Evolutionary conservation across 2,888 invertebrate genomes (phyloP).

Genomic region (Exephanes ischioxanthus): DNA sequence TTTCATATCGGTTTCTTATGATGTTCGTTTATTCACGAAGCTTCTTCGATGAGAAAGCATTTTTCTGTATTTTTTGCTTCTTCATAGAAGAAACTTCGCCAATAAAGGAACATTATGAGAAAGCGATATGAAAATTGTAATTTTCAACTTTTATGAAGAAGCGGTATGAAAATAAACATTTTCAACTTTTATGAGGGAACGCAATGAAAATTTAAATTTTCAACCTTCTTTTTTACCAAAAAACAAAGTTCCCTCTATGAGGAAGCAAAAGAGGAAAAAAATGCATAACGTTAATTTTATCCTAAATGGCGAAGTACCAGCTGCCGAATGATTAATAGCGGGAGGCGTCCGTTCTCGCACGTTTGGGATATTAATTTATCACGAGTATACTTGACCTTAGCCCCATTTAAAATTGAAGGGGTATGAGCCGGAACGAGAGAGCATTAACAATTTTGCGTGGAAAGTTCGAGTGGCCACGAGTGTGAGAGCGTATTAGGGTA

Average conservation of each 20-base stretch:
- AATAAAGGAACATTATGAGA: too few relatives aligned
- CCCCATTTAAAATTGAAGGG: conserved; percentile 17
- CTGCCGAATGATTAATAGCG: conserved; percentile 39
- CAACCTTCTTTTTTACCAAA: too few relatives aligned
- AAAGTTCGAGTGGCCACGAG: conserved; percentile 48
- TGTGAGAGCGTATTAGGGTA: conserved; percentile 37
- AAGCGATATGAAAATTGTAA: too few relatives aligned
- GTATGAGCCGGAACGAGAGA: not conserved
- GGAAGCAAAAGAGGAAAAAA: not conserved
- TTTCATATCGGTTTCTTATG: too few relatives aligned
- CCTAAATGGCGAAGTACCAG: conserved; percentile 7
- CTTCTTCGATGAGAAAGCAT: too few relatives aligned
- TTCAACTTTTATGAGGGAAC: too few relatives aligned
- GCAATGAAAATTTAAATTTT: too few relatives aligned
- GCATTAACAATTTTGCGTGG: conserved; percentile 36
- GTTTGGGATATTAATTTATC: conserved; percentile 52
- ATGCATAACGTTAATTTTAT: not conserved
- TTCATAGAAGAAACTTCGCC: too few relatives aligned
- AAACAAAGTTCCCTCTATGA: not conserved
- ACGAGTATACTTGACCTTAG: conserved; percentile 31
- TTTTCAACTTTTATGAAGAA: too few relatives aligned
- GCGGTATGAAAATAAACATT: too few relatives aligned
- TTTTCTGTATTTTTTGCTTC: too few relatives aligned
- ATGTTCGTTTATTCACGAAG: too few relatives aligned
- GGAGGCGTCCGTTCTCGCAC: not conserved